A percentile compares a stretch with the other conserved stretches of the same genome.
phyloP scores from a whole-genome alignment of 1,140 invertebrate species.

The Anoplophora glabripennis region DNA sequence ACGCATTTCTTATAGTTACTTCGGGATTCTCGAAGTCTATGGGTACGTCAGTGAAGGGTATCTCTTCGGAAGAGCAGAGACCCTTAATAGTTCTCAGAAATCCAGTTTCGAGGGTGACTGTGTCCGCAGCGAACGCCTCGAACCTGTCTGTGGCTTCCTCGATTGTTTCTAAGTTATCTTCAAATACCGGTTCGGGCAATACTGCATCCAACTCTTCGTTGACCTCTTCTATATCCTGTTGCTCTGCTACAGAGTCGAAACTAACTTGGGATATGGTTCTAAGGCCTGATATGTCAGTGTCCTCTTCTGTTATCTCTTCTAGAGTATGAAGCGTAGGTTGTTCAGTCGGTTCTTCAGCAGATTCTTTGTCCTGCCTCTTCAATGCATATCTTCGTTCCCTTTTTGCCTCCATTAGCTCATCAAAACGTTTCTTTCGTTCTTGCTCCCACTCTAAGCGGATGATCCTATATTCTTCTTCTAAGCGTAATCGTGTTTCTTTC shows the following conservation, averaged over 20 bases:
- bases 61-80: constrained; percentile 46
- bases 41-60: constrained; percentile 50
- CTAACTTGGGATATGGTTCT: constrained; percentile 31
- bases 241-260: constrained; percentile 41
- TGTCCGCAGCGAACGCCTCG: constrained; percentile 47
- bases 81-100: constrained; percentile 47
- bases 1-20: constrained; percentile 45
- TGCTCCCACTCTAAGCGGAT: constrained; percentile 31
- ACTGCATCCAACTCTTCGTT: constrained; percentile 36
- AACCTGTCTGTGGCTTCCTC: constrained; percentile 50
- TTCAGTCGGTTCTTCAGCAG: background rate
- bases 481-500: constrained; percentile 39
- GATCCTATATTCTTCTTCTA: constrained; percentile 42
- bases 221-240: constrained; percentile 37
- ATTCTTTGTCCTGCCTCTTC: constrained; percentile 21
- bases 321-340: background rate
- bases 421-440: constrained; percentile 32
- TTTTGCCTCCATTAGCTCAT: constrained; percentile 33
- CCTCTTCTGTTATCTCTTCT: constrained; percentile 19
- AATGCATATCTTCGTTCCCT: constrained; percentile 31
- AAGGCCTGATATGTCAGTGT: constrained; percentile 7
- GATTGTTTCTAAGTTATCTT: constrained; percentile 51
- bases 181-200: constrained; percentile 50
- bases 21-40: constrained; percentile 39
- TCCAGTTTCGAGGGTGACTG: constrained; percentile 47